Evolutionary conservation across 2,888 invertebrate genomes (phyloP), one percentile per base, ranked within the genome.

Genomic region (Noctua pronuba): DNA sequence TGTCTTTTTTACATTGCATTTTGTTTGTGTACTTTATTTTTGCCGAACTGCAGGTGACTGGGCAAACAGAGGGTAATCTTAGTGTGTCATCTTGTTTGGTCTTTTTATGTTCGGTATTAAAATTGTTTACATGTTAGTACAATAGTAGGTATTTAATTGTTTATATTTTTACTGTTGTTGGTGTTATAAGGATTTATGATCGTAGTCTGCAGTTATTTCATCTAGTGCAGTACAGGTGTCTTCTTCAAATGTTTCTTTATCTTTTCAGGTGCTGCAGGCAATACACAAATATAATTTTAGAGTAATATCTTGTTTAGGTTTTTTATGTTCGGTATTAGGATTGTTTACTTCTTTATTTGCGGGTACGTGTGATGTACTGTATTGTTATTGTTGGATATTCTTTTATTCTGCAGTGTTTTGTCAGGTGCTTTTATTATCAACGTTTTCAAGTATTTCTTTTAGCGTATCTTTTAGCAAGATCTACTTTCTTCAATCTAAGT

Each of bases 291-390:
- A 49, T 35, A 24, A 81, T 81, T 71, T 82, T 80, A 75, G 28
- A 2, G 52, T 60, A 67, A 80, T 86, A 80, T 87, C 75, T 78
- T 86, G 79, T 88, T 80, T 83, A 68, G 10, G n/a, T 6, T 77
- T 82, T 86, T 49, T 18, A 21, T 31, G 38, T 49, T 58, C 13
- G 1, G 13, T 28, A 58, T 28, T 28, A 31, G 2, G 13, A 58
- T 16, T 28, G 58, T 46, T 24, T 55, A 28, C 0, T 21, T 70
- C 13, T 41, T 55, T 65, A 69, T 49, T 24, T 28, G 6, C 8
- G n/a, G 13, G 13, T 64, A 44, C 11, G 21, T 64, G 46, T 21
- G 10, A 44, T 44, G 8, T 35, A 44, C 44, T 10, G 5, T 4
- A 5, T 21, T 72, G 6, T 21, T 46, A 6, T n/a, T n/a, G 16